Base-by-base conservation (phyloP, 1,140 invertebrate species). In the Meloidogyne exigua region DNA sequence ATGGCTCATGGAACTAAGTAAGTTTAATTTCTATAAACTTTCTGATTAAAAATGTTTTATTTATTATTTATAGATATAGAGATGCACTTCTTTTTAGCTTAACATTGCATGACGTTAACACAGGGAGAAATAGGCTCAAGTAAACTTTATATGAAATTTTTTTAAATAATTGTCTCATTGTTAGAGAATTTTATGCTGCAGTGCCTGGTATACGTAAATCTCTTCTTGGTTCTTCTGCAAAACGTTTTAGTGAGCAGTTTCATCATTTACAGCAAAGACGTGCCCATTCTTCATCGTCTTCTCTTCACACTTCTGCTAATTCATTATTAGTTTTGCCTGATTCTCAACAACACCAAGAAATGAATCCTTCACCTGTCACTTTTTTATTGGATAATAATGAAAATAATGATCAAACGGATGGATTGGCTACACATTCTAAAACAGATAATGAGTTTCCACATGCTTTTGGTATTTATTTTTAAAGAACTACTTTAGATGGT, bases 51-150 rank as follows among this genome's bases (percentile, higher is more conserved):
- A 64, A 36, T 23, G 21, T 49, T 1, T 70, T 70, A 25, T 39
- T 70, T 70, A n/a, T 10, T 36, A 5, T 63, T 32, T 25, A 15
- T 18, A 73, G 71, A 21, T 87, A 83, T 64, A 62, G 85, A 42
- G 85, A 87, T 68, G 79, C 84, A 7, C 73, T 87, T 25, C 85
- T 87, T 18, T 87, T 87, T 70, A 81, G 82, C 25, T 49, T 87
- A 25, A 83, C 85, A 9, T 76, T 87, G 12, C 87, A 87, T 70
- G 85, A 87, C 65, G 85, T 87, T n/a, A 87, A 87, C 72, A 87
- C 80, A 15, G 86, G 86, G 3, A 81, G 82, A 21, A 87, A 73
- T 23, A 26, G 71, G 26, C 21, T 73, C 11, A 65, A 57, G 49
- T 66, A 36, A 39, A 25, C 3, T 21, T 28, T 23, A n/a, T 21